Conservation (phyloP, 2,797 vertebrate genomes). For the Sparidentex hasta region DNA sequence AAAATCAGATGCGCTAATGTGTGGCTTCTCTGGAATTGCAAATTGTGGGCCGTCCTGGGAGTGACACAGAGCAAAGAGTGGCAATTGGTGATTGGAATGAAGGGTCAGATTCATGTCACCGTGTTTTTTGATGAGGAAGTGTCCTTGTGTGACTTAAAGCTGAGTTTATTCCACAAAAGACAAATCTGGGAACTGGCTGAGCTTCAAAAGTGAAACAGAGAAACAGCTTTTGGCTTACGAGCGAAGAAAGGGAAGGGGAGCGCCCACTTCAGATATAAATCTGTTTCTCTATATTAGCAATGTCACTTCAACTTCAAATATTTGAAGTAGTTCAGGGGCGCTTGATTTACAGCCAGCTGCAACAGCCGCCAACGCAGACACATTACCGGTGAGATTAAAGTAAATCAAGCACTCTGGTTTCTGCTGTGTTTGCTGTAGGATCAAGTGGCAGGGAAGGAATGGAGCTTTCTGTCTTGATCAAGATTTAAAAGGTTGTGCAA, state of each 20-base stretch:
- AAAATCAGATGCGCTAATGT: constrained; percentile 53
- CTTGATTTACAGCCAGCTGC: constrained; percentile 73
- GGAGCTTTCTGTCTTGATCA: constrained; percentile 71
- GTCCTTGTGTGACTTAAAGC: constrained; percentile 4
- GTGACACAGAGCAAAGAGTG: constrained; percentile 7
- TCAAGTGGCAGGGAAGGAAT: constrained; percentile 61
- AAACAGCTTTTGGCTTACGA: constrained; percentile 25
- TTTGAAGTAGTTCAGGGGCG: constrained; percentile 62
- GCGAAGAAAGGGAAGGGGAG: neutral
- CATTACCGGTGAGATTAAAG: constrained; percentile 75
- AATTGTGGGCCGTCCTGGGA: constrained; percentile 24
- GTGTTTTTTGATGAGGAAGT: neutral
- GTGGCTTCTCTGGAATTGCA: constrained; percentile 41
- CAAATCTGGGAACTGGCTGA: neutral
- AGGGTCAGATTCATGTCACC: constrained; percentile 3
- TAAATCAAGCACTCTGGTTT: constrained; percentile 72
- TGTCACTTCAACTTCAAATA: constrained; percentile 71
- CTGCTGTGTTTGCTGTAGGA: constrained; percentile 76
- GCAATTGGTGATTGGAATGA: neutral
- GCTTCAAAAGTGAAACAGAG: constrained; percentile 17
- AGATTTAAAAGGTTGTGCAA: constrained; percentile 58
- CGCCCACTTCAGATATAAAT: constrained; percentile 15
- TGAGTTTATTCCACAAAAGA: constrained; percentile 8
- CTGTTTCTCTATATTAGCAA: constrained; percentile 60
- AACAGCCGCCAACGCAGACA: constrained; percentile 64